phyloP scores from a whole-genome alignment of 2,888 invertebrate genomes.

The Drosophila buzzatii region DNA sequence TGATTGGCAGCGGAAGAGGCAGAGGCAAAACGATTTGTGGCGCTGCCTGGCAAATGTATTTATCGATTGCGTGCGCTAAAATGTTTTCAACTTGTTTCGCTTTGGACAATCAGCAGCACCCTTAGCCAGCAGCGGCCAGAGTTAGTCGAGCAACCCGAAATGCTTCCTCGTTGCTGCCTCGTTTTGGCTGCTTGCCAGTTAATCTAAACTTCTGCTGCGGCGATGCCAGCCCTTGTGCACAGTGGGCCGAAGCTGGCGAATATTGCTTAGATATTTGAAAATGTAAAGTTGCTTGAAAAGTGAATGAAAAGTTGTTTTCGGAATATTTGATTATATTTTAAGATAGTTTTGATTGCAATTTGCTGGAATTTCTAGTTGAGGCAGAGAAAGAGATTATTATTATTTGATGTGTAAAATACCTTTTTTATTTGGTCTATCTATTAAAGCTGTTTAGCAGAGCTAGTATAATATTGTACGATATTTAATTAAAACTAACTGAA shows the following conservation, averaged over 20 bases:
- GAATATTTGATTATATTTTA: too few relatives aligned
- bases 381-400: too few relatives aligned
- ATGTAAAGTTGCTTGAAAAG: too few relatives aligned
- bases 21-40: background rate
- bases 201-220: slow-evolving; percentile 28
- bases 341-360: too few relatives aligned
- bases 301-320: too few relatives aligned
- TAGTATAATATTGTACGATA: too few relatives aligned
- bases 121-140: background rate
- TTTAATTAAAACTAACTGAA: too few relatives aligned
- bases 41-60: slow-evolving; percentile 23
- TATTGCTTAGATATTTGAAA: background rate
- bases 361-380: too few relatives aligned
- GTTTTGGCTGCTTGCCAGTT: slow-evolving; percentile 51
- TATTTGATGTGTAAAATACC: too few relatives aligned
- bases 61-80: slow-evolving; percentile 55
- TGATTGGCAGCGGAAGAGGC: slow-evolving; percentile 38
- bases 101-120: background rate
- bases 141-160: background rate
- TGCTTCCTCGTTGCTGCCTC: slow-evolving; percentile 7
- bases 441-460: too few relatives aligned
- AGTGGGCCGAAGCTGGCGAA: too few relatives aligned
- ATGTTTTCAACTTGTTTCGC: slow-evolving; percentile 40
- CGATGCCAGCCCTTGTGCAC: background rate
- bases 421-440: too few relatives aligned